These are phyloP conservation scores for Phenganax subtilis DNA, from an alignment of 92 coral and sea anemone species.

Conservation along the genomic window DNA sequence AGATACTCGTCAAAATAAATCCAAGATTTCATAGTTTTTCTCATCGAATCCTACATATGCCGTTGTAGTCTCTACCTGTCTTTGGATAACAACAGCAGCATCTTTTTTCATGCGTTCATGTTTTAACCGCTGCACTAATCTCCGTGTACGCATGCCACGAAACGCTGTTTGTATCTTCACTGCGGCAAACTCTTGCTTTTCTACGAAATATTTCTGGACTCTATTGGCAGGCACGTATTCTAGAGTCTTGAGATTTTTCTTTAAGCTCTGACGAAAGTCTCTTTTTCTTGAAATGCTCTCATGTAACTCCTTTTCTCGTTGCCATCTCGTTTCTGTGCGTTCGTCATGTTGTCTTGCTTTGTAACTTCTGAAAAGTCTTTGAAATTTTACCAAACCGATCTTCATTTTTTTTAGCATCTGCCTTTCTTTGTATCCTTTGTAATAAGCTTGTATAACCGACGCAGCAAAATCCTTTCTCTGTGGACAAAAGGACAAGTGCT, in stretches of 20 bases:
- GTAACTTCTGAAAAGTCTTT: constrained; percentile 65
- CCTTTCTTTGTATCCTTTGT: constrained; percentile 72
- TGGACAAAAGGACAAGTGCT: background rate
- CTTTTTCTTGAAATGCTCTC: constrained; percentile 65
- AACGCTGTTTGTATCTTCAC: constrained; percentile 84
- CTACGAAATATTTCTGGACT: constrained; percentile 70
- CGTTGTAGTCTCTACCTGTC: constrained; percentile 62
- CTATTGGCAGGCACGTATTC: constrained; percentile 88
- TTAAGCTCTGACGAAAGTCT: constrained; percentile 74
- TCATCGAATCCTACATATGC: background rate
- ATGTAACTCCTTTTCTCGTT: constrained; percentile 50
- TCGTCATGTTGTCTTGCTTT: constrained; percentile 51
- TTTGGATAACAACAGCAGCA: constrained; percentile 76
- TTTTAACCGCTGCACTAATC: constrained; percentile 35
- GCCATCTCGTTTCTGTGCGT: constrained; percentile 53
- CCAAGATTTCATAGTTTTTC: no score
- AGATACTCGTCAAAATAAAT: no score
- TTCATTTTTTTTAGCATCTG: constrained; percentile 54
- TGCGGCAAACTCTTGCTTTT: constrained; percentile 81
- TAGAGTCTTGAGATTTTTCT: constrained; percentile 75
- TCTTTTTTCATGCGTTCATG: constrained; percentile 46
- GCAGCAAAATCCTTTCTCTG: constrained; percentile 83
- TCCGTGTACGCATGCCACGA: constrained; percentile 73
- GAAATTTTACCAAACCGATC: constrained; percentile 67
- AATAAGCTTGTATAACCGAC: constrained; percentile 74